These are phyloP conservation scores for Heteromormyrus szaboi DNA, from an alignment of 2,797 vertebrate species.

Conservation along the genomic window DNA sequence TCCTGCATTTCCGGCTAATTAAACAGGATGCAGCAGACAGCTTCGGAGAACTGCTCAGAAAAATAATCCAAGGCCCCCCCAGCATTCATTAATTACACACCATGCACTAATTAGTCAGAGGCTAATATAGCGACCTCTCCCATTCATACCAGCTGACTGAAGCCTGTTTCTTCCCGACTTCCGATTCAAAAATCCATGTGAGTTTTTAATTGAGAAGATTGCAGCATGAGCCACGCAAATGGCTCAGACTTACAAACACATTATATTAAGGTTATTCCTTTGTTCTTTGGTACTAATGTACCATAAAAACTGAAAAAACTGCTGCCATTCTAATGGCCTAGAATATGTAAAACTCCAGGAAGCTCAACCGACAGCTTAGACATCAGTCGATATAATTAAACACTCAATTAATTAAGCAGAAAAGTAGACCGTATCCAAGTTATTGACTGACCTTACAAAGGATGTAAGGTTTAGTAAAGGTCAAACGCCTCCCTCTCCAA, in stretches of 20 bases:
- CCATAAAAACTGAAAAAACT: background rate
- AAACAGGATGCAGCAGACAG: constrained; percentile 10
- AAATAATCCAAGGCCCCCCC: constrained; percentile 1
- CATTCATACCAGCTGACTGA: background rate
- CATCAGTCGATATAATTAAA: constrained; percentile 1
- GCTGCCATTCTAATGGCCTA: background rate
- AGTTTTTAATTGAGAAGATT: background rate
- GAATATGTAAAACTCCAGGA: background rate
- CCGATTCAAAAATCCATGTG: background rate
- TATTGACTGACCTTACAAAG: background rate
- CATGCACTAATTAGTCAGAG: constrained; percentile 23
- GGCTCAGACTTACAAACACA: background rate
- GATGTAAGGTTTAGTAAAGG: background rate
- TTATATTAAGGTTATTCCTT: background rate
- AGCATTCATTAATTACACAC: constrained; percentile 28
- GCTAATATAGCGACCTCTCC: background rate
- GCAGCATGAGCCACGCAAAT: background rate
- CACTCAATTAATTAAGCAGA: constrained; percentile 6
- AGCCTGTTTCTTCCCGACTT: background rate
- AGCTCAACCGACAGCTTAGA: background rate
- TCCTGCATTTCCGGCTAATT: background rate
- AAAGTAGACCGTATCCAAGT: background rate
- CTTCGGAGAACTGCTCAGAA: constrained; percentile 10
- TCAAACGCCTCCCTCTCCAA: background rate
- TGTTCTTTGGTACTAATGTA: background rate